Percentiles rank a stretch among this genome's conserved stretches.
These are phyloP conservation scores for Trichacis sp. DNA, from an alignment of 2,888 invertebrate species.

Conservation along the genomic window DNA sequence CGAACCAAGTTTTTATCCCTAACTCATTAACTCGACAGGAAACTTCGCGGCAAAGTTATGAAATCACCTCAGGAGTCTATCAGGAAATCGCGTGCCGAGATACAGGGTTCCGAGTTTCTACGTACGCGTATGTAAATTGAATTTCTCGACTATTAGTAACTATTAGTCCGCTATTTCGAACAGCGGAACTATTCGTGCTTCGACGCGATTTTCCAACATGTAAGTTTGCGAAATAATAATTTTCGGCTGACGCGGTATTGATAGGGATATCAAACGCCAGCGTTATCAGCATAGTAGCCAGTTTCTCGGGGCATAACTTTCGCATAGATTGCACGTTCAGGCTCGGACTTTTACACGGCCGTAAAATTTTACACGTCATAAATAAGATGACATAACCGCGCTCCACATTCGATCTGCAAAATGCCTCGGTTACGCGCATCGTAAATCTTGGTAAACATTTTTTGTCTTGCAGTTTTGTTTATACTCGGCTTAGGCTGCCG, in stretches of 20 bases:
- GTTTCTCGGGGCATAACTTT: slow-evolving; percentile 31
- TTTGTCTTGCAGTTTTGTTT: slow-evolving; percentile 8
- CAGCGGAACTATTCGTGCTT: neutral
- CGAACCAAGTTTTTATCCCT: neutral
- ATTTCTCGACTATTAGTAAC: slow-evolving; percentile 19
- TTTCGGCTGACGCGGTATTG: slow-evolving; percentile 10
- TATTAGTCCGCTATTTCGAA: slow-evolving; percentile 16
- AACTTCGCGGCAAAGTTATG: slow-evolving; percentile 23
- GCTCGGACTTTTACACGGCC: slow-evolving; percentile 33
- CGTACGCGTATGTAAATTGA: slow-evolving; percentile 27
- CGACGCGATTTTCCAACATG: neutral
- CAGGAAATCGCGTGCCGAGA: slow-evolving; percentile 16
- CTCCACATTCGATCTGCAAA: slow-evolving; percentile 42
- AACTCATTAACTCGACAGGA: slow-evolving; percentile 19
- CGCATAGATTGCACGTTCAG: slow-evolving; percentile 33
- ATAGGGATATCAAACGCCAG: slow-evolving; percentile 3
- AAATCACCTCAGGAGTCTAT: slow-evolving; percentile 19
- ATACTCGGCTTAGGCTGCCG: neutral
- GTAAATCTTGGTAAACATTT: slow-evolving; percentile 19
- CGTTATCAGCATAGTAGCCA: slow-evolving; percentile 29
- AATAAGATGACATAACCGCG: slow-evolving; percentile 47
- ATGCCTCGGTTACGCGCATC: slow-evolving; percentile 17
- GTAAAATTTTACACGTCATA: slow-evolving; percentile 47
- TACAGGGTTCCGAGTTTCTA: slow-evolving; percentile 15
- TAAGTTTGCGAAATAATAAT: neutral